Percentiles rank a stretch among this genome's conserved stretches.
phyloP scores from a whole-genome alignment of 1,140 invertebrate genomes.

The Pseudomyrmex flavicornis region DNA sequence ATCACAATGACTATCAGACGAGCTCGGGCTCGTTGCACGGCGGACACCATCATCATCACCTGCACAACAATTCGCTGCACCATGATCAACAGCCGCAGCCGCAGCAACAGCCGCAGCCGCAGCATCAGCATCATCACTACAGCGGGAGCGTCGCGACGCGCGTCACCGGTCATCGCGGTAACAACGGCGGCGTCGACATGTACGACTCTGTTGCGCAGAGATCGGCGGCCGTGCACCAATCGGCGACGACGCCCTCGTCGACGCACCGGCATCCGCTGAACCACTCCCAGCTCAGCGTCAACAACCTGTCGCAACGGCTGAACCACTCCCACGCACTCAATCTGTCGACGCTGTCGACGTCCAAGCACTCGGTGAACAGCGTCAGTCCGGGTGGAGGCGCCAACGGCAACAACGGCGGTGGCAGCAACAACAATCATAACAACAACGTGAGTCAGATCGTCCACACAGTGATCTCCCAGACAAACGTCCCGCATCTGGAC shows the following conservation, averaged over 20 bases:
- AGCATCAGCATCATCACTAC: conserved; percentile 61
- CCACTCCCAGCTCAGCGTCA: conserved; percentile 83
- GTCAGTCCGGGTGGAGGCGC: conserved; percentile 79
- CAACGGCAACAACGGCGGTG: conserved; percentile 65
- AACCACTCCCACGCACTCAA: conserved; percentile 87
- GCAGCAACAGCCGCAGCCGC: conserved; percentile 41
- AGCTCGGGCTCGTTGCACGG: conserved; percentile 72
- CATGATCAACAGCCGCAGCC: conserved; percentile 67
- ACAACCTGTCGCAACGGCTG: conserved; percentile 81
- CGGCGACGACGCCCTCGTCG: conserved; percentile 76
- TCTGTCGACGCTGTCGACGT: conserved; percentile 88
- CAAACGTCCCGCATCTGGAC: conserved; percentile 71
- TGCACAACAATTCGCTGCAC: conserved; percentile 72
- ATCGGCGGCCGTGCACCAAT: conserved; percentile 60
- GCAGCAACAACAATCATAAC: conserved; percentile 63
- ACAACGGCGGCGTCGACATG: conserved; percentile 77
- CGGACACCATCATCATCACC: conserved; percentile 74
- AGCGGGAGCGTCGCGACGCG: conserved; percentile 55
- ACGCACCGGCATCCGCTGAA: conserved; percentile 80
- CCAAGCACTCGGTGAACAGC: conserved; percentile 91
- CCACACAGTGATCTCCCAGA: conserved; percentile 58
- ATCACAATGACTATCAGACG: conserved; percentile 81
- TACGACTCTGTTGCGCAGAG: conserved; percentile 80
- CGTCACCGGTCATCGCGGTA: conserved; percentile 52
- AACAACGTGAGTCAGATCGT: conserved; percentile 57